Evolutionary conservation across 2,888 invertebrate genomes (phyloP).

Genomic region (Philaethria dido): DNA sequence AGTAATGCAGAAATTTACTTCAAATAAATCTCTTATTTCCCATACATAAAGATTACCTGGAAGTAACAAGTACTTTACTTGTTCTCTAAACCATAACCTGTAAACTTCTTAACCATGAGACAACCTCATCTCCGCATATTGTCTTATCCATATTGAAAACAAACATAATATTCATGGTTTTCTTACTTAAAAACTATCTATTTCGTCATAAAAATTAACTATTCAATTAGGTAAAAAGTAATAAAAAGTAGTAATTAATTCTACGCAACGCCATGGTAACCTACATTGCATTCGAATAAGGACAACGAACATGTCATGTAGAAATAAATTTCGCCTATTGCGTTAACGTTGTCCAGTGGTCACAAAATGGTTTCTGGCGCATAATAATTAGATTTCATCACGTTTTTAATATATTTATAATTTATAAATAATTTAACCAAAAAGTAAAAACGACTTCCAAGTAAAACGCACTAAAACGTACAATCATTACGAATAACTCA

Average conservation of each 20-base stretch:
- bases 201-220: neutral
- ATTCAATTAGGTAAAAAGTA: slow-evolving; percentile 11
- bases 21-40: neutral
- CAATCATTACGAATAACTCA: no score
- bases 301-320: slow-evolving; percentile 49
- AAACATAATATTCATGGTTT: neutral
- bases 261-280: slow-evolving; percentile 50
- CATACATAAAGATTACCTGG: neutral
- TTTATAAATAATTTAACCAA: no score
- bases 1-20: no score
- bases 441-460: no score
- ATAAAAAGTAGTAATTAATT: slow-evolving; percentile 44
- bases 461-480: no score
- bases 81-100: no score
- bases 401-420: neutral
- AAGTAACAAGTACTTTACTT: no score
- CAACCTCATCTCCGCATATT: neutral
- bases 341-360: slow-evolving; percentile 48
- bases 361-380: slow-evolving; percentile 32
- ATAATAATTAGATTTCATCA: slow-evolving; percentile 7
- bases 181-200: neutral
- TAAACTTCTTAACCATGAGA: neutral
- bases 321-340: slow-evolving; percentile 62
- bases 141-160: neutral
- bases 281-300: slow-evolving; percentile 49